Evolutionary conservation across 2,797 vertebrate species (phyloP), one percentile per base, ranked within the genome.

Genomic region (Anolis apletophallus): DNA sequence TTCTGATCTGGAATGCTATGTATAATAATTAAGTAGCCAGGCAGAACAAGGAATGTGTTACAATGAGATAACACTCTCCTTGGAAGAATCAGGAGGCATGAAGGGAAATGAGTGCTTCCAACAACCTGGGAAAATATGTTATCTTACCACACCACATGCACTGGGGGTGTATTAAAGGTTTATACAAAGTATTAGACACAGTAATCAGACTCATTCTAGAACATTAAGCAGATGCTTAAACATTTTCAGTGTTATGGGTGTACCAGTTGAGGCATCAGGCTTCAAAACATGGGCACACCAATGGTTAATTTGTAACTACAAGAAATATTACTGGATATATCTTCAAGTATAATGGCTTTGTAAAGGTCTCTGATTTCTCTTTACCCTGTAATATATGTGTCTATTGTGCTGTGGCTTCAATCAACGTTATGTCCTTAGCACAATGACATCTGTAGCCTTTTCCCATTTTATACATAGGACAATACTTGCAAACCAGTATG

Each of bases 21-120:
- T 90, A 89, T 94, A 94, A 86, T 87, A 95, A 95, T 96, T 95
- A 96, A 94, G 83, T 91, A 95, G 88, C 84, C 92, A 94, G 90
- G 91, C 92, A 90, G 82, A 90, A 94, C 90, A 88, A 93, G 92
- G 76, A 88, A 46, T 95, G 90, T 96, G 96, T 86, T 93, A 83
- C 87, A 93, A 90, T 19, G 89, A 96, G 95, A 95, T 96, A 96
- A 95, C 92, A 85, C 7, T 2, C 85, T 92, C 88, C 91, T 88
- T 92, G 82, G 85, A 94, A 93, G 89, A 87, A 88, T 93, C 54
- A 3, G 74, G 91, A 95, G 89, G 90, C 89, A 87, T 89, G 90
- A 93, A 81, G 93, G 89, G 12, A 19, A 93, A 93, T 83, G 87
- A 90, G 91, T 86, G 90, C 80, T 90, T 91, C 89, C 92, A 90